Evolutionary conservation across 2,113 vertebrate genomes (phyloP).

Genomic region (Malurus elegans): DNA sequence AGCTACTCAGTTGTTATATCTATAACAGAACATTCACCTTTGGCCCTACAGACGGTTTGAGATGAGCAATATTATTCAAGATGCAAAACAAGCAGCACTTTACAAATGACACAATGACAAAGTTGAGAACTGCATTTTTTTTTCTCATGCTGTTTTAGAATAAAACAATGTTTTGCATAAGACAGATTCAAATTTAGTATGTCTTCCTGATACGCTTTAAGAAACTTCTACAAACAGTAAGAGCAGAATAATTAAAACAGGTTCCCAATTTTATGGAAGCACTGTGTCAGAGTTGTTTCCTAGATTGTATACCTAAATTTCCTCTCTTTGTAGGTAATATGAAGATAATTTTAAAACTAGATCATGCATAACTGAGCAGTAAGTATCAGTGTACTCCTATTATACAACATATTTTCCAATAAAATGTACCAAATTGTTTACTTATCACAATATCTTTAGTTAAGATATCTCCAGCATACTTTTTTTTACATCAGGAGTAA

Average conservation of each 20-base stretch:
- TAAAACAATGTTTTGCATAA: background rate
- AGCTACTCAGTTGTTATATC: background rate
- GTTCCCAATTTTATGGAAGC: background rate
- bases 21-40: conserved; percentile 17
- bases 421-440: background rate
- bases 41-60: background rate
- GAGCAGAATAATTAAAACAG: background rate
- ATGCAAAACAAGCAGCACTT: background rate
- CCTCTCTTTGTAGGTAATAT: background rate
- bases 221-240: background rate
- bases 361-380: background rate
- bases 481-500: background rate
- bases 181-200: background rate
- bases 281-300: background rate
- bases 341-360: background rate
- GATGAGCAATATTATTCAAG: background rate
- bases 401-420: background rate
- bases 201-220: background rate
- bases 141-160: background rate
- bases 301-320: background rate
- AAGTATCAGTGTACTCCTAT: background rate
- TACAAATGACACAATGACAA: background rate
- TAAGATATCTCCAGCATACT: background rate
- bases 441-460: background rate
- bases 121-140: background rate